Percentiles rank a stretch among this genome's conserved stretches.
These are phyloP conservation scores for Myiagra hebetior DNA, from an alignment of 2,113 vertebrate genomes.

Conservation along the genomic window DNA sequence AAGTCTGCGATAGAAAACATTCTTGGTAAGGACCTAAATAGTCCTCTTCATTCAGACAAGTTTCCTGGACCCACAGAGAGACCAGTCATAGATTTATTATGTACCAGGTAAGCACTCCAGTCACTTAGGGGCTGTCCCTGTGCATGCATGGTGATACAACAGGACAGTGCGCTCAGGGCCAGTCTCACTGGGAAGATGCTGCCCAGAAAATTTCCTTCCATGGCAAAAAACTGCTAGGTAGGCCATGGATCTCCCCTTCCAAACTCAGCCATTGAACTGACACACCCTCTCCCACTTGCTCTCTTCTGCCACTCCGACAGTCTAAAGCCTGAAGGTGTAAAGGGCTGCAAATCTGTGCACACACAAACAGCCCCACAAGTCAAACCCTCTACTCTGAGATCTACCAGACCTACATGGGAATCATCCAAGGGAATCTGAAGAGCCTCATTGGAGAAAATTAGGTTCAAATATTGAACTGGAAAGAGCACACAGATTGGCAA, in stretches of 20 bases:
- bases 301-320: accelerated
- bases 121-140: neutral
- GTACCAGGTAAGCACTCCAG: neutral
- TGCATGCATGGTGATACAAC: accelerated
- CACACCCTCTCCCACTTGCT: accelerated
- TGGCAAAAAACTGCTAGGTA: neutral
- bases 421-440: neutral
- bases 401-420: accelerated
- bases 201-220: neutral
- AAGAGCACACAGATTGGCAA: neutral
- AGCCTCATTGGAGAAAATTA: neutral
- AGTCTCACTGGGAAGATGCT: neutral
- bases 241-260: neutral
- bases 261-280: neutral
- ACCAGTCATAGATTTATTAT: accelerated
- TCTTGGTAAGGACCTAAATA: neutral
- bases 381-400: neutral
- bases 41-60: neutral
- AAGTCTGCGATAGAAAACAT: neutral
- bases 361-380: accelerated
- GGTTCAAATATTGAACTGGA: neutral
- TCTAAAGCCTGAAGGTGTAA: neutral
- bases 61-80: neutral
- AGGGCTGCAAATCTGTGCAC: accelerated
- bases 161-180: accelerated